Percentiles rank a stretch among this genome's conserved stretches.
phyloP scores from a whole-genome alignment of 2,888 invertebrate genomes.

The Drosophila mayaguana region DNA sequence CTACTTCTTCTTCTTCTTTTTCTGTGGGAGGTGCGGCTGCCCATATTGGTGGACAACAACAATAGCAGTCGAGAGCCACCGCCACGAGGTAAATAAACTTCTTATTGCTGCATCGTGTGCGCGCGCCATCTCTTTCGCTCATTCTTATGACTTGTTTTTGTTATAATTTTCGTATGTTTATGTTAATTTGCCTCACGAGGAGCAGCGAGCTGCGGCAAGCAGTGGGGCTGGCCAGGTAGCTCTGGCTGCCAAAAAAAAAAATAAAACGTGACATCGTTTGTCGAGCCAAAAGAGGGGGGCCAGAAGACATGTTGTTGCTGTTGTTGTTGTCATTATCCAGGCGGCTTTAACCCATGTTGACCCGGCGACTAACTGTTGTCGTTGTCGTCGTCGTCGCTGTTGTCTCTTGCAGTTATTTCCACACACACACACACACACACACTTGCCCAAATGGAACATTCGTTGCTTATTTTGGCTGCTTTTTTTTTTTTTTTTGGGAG shows the following conservation, averaged over 20 bases:
- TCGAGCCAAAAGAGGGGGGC: background rate
- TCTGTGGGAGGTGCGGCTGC: constrained; percentile 48
- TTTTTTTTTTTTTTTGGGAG: constrained; percentile 27
- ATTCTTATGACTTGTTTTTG: constrained; percentile 62
- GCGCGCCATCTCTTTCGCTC: constrained; percentile 12
- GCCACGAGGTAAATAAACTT: constrained; percentile 66
- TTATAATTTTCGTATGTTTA: constrained; percentile 73
- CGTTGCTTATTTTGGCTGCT: constrained; percentile 16
- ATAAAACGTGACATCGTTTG: constrained; percentile 53
- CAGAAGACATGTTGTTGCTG: constrained; percentile 26
- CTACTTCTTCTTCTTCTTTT: background rate
- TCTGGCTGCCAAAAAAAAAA: constrained; percentile 10
- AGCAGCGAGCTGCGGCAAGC: background rate
- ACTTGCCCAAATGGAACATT: constrained; percentile 50
- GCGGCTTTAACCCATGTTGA: constrained; percentile 72
- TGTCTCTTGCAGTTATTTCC: constrained; percentile 44
- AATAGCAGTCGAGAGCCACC: background rate
- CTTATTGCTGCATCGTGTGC: constrained; percentile 50
- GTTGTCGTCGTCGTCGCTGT: constrained; percentile 13
- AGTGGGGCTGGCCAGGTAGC: constrained; percentile 6
- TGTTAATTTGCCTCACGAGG: constrained; percentile 61
- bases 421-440: constrained; percentile 27
- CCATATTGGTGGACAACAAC: constrained; percentile 27
- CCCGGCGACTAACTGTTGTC: constrained; percentile 57
- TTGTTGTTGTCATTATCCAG: constrained; percentile 62